Conservation (phyloP, 2,888 invertebrate genomes). For the Dione vanillae region DNA sequence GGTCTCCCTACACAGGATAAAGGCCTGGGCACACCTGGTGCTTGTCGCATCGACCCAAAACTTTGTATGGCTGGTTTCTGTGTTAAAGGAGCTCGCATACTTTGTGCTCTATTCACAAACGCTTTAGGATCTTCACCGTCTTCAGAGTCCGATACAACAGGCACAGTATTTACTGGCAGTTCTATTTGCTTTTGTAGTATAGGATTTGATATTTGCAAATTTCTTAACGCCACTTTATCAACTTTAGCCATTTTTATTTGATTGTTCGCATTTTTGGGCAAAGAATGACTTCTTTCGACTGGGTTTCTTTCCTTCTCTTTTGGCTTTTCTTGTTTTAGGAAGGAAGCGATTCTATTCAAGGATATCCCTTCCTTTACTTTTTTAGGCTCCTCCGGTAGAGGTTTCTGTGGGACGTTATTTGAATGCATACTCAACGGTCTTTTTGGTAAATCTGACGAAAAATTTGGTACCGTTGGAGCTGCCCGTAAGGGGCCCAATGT, state of each 20-base stretch:
- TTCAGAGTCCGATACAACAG: slow-evolving; percentile 83
- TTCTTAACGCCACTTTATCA: slow-evolving; percentile 89
- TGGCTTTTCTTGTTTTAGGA: slow-evolving; percentile 86
- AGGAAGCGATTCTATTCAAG: slow-evolving; percentile 90
- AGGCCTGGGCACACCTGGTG: slow-evolving; percentile 87
- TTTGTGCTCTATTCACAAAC: slow-evolving; percentile 91
- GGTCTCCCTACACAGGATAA: slow-evolving; percentile 90
- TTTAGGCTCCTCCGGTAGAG: slow-evolving; percentile 79
- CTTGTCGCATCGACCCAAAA: slow-evolving; percentile 93
- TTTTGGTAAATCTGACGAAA: slow-evolving; percentile 70
- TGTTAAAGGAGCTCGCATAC: slow-evolving; percentile 87
- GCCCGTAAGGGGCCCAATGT: slow-evolving; percentile 85
- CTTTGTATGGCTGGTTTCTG: slow-evolving; percentile 87
- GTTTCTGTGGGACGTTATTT: slow-evolving; percentile 68
- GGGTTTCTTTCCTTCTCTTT: slow-evolving; percentile 80
- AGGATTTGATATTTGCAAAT: slow-evolving; percentile 92
- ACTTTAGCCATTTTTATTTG: slow-evolving; percentile 86
- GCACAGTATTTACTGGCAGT: slow-evolving; percentile 83
- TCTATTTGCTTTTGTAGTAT: slow-evolving; percentile 89
- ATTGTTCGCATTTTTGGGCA: slow-evolving; percentile 84
- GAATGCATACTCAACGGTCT: slow-evolving; percentile 82
- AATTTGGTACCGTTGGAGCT: slow-evolving; percentile 81
- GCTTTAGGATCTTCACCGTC: slow-evolving; percentile 82
- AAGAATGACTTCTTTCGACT: slow-evolving; percentile 82
- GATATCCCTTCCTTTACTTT: slow-evolving; percentile 85